phyloP scores from a whole-genome alignment of 2,113 vertebrate species.

The Diphyllodes magnificus region DNA sequence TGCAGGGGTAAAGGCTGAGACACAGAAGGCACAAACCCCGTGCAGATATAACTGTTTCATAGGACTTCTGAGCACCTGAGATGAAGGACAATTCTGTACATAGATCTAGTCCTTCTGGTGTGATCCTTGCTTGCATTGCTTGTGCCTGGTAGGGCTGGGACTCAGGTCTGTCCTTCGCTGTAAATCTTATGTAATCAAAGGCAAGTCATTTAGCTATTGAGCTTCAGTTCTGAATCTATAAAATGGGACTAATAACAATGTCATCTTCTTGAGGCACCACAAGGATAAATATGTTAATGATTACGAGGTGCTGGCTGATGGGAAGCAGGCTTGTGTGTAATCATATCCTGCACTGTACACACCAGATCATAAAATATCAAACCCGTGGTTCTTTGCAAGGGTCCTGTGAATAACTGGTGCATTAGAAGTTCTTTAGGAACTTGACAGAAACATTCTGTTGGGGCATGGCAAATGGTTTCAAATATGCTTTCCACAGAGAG shows the following conservation, averaged over 20 bases:
- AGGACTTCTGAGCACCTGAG: background rate
- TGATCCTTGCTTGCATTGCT: background rate
- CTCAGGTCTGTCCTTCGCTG: background rate
- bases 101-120: background rate
- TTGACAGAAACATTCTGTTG: background rate
- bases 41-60: background rate
- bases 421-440: background rate
- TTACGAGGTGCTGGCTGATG: conserved; percentile 34
- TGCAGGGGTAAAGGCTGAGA: background rate
- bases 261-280: conserved; percentile 39
- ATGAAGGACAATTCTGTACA: background rate
- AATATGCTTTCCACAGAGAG: background rate
- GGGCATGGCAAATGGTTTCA: background rate
- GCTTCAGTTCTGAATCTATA: conserved; percentile 27
- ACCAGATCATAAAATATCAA: conserved; percentile 33
- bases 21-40: background rate
- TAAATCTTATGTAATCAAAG: background rate
- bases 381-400: background rate
- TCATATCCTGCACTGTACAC: conserved; percentile 44
- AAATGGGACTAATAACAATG: conserved; percentile 40
- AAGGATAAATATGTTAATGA: conserved; percentile 41
- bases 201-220: background rate
- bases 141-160: background rate
- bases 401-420: background rate
- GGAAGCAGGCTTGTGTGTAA: conserved; percentile 51